Percentiles rank a stretch among this genome's conserved stretches.
Conservation (phyloP, 1,140 invertebrate genomes). For the Lepidostoma basale region DNA sequence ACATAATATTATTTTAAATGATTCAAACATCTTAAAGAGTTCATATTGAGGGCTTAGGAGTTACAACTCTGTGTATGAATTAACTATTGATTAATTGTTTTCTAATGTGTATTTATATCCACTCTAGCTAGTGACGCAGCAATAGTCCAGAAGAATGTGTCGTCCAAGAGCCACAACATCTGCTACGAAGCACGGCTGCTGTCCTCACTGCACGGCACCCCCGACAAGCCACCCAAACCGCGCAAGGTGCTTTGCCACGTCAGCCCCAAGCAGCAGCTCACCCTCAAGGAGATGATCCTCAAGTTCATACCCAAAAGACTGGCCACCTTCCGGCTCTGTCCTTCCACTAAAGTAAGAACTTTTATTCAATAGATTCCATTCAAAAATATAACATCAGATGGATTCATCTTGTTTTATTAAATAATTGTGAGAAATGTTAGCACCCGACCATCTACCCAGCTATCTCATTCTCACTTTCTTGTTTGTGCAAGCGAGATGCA, state of each 20-base stretch:
- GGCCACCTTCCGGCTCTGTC: constrained; percentile 90
- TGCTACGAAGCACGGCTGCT: constrained; percentile 86
- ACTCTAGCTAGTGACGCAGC: constrained; percentile 76
- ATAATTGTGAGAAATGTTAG: no score
- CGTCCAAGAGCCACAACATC: constrained; percentile 81
- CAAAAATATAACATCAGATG: no score
- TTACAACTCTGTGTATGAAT: no score
- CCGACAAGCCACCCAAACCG: constrained; percentile 67
- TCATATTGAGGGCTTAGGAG: no score
- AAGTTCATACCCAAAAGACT: constrained; percentile 91
- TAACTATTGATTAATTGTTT: neutral
- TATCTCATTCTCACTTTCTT: no score
- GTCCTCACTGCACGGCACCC: constrained; percentile 51
- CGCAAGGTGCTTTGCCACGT: constrained; percentile 89
- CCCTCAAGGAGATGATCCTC: constrained; percentile 89
- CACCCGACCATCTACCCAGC: no score
- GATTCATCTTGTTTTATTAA: no score
- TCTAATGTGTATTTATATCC: neutral
- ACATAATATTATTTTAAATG: no score
- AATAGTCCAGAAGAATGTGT: constrained; percentile 85
- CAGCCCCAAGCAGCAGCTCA: constrained; percentile 76
- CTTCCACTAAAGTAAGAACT: constrained; percentile 80
- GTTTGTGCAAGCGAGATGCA: no score
- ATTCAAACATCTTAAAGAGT: no score
- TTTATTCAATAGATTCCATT: no score